These are phyloP conservation scores for Dasysyrphus albostriatus DNA, from an alignment of 2,888 invertebrate genomes.

Conservation along the genomic window DNA sequence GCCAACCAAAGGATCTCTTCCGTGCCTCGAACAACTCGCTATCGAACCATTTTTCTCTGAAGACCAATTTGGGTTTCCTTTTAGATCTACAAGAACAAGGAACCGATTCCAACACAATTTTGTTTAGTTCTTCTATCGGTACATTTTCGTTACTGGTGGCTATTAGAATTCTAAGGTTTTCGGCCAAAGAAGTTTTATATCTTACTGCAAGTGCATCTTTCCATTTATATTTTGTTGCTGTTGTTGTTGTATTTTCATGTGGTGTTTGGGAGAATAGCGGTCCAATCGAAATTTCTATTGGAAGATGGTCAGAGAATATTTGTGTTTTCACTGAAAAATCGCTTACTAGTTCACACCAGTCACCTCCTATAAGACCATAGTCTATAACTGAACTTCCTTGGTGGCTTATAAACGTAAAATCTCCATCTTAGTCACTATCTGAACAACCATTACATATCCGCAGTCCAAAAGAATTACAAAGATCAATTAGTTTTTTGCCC, in stretches of 20 bases:
- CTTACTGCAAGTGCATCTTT: neutral
- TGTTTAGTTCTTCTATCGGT: too few relatives aligned
- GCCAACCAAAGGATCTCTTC: neutral
- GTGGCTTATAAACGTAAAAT: neutral
- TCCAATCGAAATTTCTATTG: neutral
- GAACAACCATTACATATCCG: conserved; percentile 3
- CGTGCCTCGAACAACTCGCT: neutral
- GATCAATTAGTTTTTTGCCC: neutral
- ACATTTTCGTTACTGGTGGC: too few relatives aligned
- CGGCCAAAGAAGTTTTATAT: neutral
- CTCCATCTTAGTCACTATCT: neutral
- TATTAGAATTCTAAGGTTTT: too few relatives aligned
- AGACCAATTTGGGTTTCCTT: too few relatives aligned
- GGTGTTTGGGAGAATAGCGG: neutral
- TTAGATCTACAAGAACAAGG: too few relatives aligned
- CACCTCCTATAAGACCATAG: neutral
- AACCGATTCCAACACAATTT: too few relatives aligned
- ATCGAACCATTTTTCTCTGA: neutral
- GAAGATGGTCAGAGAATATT: neutral
- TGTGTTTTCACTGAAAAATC: neutral
- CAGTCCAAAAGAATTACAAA: neutral
- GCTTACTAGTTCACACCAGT: neutral
- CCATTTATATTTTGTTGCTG: conserved; percentile 6
- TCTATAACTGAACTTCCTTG: conserved; percentile 12
- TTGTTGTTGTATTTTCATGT: neutral